A percentile compares a stretch with the other conserved stretches of the same genome.
These are phyloP conservation scores for Diadema setosum DNA, from an alignment of 35 echinoderm and acorn worm genomes.

Conservation along the genomic window DNA sequence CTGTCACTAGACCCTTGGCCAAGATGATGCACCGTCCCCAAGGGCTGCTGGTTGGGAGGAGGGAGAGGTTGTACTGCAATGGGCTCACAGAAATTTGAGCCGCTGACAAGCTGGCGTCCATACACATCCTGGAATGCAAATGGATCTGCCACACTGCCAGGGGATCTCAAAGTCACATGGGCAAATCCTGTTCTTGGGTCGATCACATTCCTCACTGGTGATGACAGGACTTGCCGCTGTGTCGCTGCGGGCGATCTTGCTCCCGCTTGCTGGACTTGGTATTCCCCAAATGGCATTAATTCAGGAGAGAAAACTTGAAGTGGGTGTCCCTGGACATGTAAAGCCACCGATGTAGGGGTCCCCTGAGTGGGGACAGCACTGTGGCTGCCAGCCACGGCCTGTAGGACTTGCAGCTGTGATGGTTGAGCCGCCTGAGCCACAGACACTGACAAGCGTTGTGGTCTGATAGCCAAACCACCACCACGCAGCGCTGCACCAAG, in stretches of 20 bases:
- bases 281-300: conserved; percentile 4
- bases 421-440: neutral
- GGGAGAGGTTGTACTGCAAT: conserved; percentile 18
- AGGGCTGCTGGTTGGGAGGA: conserved; percentile 46
- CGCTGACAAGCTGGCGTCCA: neutral
- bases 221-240: conserved; percentile 13
- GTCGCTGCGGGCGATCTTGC: conserved; percentile 18
- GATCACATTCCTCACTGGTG: neutral
- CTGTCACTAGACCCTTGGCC: conserved; percentile 37
- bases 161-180: conserved; percentile 21
- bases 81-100: conserved; percentile 8
- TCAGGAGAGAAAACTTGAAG: conserved; percentile 35
- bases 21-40: conserved; percentile 62
- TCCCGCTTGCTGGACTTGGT: conserved; percentile 5
- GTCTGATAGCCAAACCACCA: neutral
- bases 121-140: conserved; percentile 36
- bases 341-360: neutral
- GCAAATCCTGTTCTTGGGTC: neutral
- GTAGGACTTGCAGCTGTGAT: neutral
- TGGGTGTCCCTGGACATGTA: conserved; percentile 2
- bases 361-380: neutral
- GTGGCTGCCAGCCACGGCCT: neutral
- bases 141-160: conserved; percentile 22
- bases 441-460: neutral
- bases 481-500: neutral